A percentile compares a stretch with the other conserved stretches of the same genome.
phyloP scores from a whole-genome alignment of 2,888 invertebrate genomes.

The Mechanitis messenoides region DNA sequence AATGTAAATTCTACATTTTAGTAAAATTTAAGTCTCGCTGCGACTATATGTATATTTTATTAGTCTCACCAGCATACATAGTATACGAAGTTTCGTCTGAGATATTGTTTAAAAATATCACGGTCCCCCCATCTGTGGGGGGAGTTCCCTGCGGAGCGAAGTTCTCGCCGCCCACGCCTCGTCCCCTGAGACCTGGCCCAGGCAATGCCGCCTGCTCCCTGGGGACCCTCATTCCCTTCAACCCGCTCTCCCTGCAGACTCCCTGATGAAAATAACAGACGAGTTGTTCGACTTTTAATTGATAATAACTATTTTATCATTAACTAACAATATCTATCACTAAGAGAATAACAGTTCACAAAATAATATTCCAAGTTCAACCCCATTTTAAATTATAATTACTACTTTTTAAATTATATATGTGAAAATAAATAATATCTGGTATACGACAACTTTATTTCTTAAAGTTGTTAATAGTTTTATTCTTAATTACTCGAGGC shows the following conservation, averaged over 20 bases:
- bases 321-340: slow-evolving; percentile 14
- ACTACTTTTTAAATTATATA: too few relatives aligned
- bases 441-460: too few relatives aligned
- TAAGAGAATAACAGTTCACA: neutral
- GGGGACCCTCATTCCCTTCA: slow-evolving; percentile 47
- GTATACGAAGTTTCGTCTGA: slow-evolving; percentile 31
- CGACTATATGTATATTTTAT: slow-evolving; percentile 9
- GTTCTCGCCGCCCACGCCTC: slow-evolving; percentile 67
- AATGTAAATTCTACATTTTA: slow-evolving; percentile 1
- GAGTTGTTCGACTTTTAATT: slow-evolving; percentile 69
- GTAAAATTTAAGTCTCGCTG: slow-evolving; percentile 1
- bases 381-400: too few relatives aligned
- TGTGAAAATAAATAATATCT: too few relatives aligned
- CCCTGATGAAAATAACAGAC: slow-evolving; percentile 58
- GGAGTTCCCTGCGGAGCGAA: slow-evolving; percentile 63
- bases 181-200: slow-evolving; percentile 66
- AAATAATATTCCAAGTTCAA: too few relatives aligned
- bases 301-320: slow-evolving; percentile 36
- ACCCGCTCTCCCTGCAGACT: slow-evolving; percentile 45
- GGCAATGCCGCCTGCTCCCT: slow-evolving; percentile 69
- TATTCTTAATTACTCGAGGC: too few relatives aligned
- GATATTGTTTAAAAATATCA: slow-evolving; percentile 68
- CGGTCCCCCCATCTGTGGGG: slow-evolving; percentile 49
- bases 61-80: slow-evolving; percentile 14
- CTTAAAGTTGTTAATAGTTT: too few relatives aligned